These are phyloP conservation scores for Neria commutata DNA, from an alignment of 2,888 invertebrate species.

Conservation along the genomic window DNA sequence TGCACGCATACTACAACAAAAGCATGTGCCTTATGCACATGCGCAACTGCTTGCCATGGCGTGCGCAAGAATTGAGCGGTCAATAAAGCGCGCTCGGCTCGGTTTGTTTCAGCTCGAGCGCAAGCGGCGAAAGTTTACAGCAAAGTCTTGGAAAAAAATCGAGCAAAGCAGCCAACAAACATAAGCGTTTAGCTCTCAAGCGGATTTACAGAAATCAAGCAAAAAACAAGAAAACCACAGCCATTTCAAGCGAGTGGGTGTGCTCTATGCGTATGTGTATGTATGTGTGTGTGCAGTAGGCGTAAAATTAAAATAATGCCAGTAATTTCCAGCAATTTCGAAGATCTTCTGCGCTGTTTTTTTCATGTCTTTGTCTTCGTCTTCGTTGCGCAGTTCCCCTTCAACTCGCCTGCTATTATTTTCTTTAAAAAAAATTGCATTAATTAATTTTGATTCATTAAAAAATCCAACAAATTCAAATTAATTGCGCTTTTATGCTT, in stretches of 20 bases:
- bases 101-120: too few relatives aligned
- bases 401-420: too few relatives aligned
- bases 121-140: neutral
- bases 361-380: neutral
- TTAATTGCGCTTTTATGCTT: neutral
- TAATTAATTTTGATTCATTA: neutral
- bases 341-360: neutral
- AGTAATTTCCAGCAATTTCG: neutral
- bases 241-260: too few relatives aligned
- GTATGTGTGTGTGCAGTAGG: neutral
- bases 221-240: neutral
- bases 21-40: neutral
- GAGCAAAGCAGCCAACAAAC: too few relatives aligned
- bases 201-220: neutral
- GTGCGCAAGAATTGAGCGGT: neutral
- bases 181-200: too few relatives aligned
- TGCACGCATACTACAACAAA: neutral
- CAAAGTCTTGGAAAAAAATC: neutral
- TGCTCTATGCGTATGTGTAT: too few relatives aligned
- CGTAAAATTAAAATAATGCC: neutral
- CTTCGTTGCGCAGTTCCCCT: too few relatives aligned
- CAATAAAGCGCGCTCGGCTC: constrained; percentile 2
- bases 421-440: neutral
- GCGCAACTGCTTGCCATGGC: neutral
- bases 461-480: neutral